Evolutionary conservation across 2,888 invertebrate species (phyloP), one percentile per base, ranked within the genome.

Genomic region (Oxytorus armatus): DNA sequence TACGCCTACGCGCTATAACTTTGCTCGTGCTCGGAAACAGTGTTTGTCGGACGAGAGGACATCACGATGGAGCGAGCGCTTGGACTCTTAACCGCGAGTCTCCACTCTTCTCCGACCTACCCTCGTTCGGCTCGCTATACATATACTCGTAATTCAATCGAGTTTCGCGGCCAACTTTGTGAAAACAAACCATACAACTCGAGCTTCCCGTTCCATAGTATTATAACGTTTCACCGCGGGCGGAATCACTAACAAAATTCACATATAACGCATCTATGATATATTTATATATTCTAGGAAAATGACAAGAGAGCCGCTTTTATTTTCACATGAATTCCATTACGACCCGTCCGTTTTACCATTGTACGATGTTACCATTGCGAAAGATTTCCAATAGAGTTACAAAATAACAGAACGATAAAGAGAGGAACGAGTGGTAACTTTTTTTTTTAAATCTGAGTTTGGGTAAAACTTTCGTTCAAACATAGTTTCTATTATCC

Each of bases 91-190:
- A 74, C 74, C 74, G 75, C 63, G 51, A 61, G 33, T 33, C 53
- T 1, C 53, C 51, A 25, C 47, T 51, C 57, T 21, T 59, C n/a
- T 8, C 11, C 18, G 25, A 29, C n/a, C n/a, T n/a, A 47, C 10
- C 16, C 49, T 23, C 21, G 11, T 10, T 4, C 61, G 11, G 10
- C 61, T 47, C 39, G 57, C 49, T 47, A 25, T 39, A n/a, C n/a
- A n/a, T n/a, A 33, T 29, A 47, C 29, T 47, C 63, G 69, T 53
- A 68, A 68, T 69, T 68, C 55, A 69, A 74, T 79, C 55, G 61
- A 44, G 53, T 63, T 39, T 25, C 14, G 33, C 51, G 23, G 25
- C 29, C 39, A 79, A 69, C 69, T 79, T 74, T 57, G 69, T 29
- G 36, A 68, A 68, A 73, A 69, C 61, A 55, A 42, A 39, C 33